Base-by-base conservation (phyloP, 2,113 vertebrate genomes). In the Puma concolor region DNA sequence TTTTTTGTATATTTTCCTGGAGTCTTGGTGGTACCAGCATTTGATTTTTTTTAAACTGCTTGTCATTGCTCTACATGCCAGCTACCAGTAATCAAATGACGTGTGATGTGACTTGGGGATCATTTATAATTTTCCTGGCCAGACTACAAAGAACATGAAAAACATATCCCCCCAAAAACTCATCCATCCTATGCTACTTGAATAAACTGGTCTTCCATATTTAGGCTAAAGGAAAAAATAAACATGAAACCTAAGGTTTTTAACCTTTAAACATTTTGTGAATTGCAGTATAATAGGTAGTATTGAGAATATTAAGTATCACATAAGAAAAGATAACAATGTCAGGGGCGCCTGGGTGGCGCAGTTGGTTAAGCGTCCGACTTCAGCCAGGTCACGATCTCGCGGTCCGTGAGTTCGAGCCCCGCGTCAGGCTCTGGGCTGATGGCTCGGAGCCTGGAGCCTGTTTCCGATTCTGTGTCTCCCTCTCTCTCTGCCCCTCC, bases 1-100 rank as follows among this genome's bases (percentile, higher is more conserved):
- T 96, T 50, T 86, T 21, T 21, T 57, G 21, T 44, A 25, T 94
- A 82, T 96, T 72, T 83, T 66, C n/a, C 38, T 82, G 5, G 19
- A 50, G 3, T 71, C 7, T 72, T 74, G 16, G 50, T 57, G 19
- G 27, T 33, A 52, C 31, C 4, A 89, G 31, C 27, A 50, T 80
- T 95, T 95, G 44, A 48, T 85, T 95, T 91, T 96, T 41, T 72
- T 21, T 5, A 77, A 94, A 80, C 14, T 97, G n/a, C 29, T 91
- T 83, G 80, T 95, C 31, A 77, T 92, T 95, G 31, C 57, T 91
- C 15, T 54, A 9, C 69, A 41, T 63, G 25, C 14, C 19, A 48
- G 21, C n/a, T 69, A 33, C 57, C 71, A 94, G 52, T 52, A 77
- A 91, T 72, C 36, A 88, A 63, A 76, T 84, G 48, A 92, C 82